A percentile compares a stretch with the other conserved stretches of the same genome.
Evolutionary conservation across 2,797 vertebrate species (phyloP).

Genomic region (Rhyacichthys aspro): DNA sequence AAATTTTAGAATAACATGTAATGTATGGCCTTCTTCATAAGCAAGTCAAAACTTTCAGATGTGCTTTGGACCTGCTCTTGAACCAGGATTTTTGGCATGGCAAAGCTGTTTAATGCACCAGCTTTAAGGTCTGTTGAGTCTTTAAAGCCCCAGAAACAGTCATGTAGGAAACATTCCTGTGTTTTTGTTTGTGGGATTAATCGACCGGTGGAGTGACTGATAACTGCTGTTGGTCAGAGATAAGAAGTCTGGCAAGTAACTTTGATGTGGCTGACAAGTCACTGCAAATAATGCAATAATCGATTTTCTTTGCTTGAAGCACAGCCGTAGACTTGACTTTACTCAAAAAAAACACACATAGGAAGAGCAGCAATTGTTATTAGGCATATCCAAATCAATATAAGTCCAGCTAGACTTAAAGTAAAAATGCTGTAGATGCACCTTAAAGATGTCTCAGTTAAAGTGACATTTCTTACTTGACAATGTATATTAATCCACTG

Average conservation of each 20-base stretch:
- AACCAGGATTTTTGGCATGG: conserved; percentile 8
- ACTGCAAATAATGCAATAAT: conserved; percentile 45
- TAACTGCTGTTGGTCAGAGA: conserved; percentile 52
- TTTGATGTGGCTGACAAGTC: conserved; percentile 54
- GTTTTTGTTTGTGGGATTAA: conserved; percentile 44
- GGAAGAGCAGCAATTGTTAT: conserved; percentile 11
- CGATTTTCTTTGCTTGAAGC: conserved; percentile 42
- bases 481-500: background rate
- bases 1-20: background rate
- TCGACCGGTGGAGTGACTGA: conserved; percentile 43
- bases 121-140: conserved; percentile 15
- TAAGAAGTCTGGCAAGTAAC: conserved; percentile 46
- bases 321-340: conserved; percentile 23
- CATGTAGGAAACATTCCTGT: conserved; percentile 31
- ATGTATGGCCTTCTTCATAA: conserved; percentile 9
- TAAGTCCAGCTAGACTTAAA: too few species aligned
- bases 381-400: too few species aligned
- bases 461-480: conserved; percentile 9
- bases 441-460: background rate
- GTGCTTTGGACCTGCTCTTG: background rate
- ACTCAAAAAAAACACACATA: conserved; percentile 31
- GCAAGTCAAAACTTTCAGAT: conserved; percentile 11
- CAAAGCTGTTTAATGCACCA: conserved; percentile 19
- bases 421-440: too few species aligned
- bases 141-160: conserved; percentile 38